A percentile compares a stretch with the other conserved stretches of the same genome.
Conservation (phyloP, 2,888 invertebrate genomes). For the Helicoverpa assulta region DNA sequence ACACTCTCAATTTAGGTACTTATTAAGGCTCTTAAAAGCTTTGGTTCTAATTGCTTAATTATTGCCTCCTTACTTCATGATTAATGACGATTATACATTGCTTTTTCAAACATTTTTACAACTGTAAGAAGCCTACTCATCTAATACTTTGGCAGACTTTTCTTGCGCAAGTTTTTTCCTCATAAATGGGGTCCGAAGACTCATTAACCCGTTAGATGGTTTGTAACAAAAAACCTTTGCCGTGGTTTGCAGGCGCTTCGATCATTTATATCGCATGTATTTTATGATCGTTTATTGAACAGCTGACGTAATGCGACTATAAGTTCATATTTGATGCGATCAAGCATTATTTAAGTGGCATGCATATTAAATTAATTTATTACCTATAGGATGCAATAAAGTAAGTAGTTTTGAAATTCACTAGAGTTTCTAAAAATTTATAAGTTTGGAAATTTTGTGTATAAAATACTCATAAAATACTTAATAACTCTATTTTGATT, state of each 20-base stretch:
- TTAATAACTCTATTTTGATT: background rate
- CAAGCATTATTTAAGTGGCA: background rate
- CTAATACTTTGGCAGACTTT: conserved; percentile 33
- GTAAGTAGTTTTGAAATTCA: background rate
- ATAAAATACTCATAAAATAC: background rate
- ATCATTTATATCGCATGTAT: conserved; percentile 2
- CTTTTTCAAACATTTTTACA: conserved; percentile 4
- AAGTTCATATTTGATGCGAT: background rate
- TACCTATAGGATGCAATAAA: background rate
- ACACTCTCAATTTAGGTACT: background rate
- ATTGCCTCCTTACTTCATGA: conserved; percentile 13
- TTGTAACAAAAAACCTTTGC: conserved; percentile 47
- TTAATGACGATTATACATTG: conserved; percentile 1
- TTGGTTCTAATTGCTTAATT: conserved; percentile 29
- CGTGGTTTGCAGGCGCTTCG: conserved; percentile 10
- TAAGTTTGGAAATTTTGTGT: background rate
- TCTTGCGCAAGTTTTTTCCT: conserved; percentile 42
- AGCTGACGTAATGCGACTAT: conserved; percentile 11
- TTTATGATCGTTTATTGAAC: conserved; percentile 25
- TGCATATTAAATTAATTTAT: conserved; percentile 1
- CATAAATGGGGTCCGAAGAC: conserved; percentile 39
- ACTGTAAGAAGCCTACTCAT: conserved; percentile 23
- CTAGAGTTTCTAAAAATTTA: conserved; percentile 15
- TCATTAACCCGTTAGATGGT: conserved; percentile 53
- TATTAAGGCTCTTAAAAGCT: conserved; percentile 1